Base-by-base conservation (phyloP, 2,113 vertebrate species). In the Pteruthius melanotis region DNA sequence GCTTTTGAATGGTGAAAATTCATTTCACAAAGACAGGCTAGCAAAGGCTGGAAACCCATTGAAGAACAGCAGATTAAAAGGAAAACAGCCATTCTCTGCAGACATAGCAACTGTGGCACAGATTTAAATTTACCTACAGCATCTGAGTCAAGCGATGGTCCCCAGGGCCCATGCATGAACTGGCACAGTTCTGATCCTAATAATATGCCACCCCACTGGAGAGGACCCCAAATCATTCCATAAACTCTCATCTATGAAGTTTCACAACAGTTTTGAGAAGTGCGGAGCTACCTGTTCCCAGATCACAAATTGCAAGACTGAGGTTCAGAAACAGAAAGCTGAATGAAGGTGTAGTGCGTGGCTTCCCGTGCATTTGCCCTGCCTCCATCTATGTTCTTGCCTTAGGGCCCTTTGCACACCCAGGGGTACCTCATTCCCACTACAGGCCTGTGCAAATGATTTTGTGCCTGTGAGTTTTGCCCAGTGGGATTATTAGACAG, bases 1-100 rank as follows among this genome's bases (percentile, higher is more conserved):
- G 79, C 95, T 97, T 96, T 95, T 96, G 91, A 97, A 94, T 79
- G 56, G 60, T 71, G 91, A 93, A 96, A 95, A 95, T 94, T 93
- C 90, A 84, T 93, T 95, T 90, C 92, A 96, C 94, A 97, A 97
- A 97, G 95, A 72, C 90, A 33, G 77, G 82, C 87, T 94, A 81
- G 93, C 71, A 91, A 91, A 89, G 89, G 92, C 94, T 95, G 94
- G 86, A 96, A 81, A 84, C 40, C 72, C 94, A 94, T 64, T 87
- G 87, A 96, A 94, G 83, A 97, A 65, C 24, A 66, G 80, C 66
- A 90, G 57, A 96, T 94, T 88, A 88, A 94, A 87, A 90, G 81
- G 92, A 64, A 94, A 93, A 86, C 90, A 95, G 89, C 68, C 86
- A 85, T 94, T 92, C 77, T 82, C 50, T 80, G 44, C 56, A 87